phyloP scores from a whole-genome alignment of 1,140 invertebrate genomes.

The Nomia melanderi region DNA sequence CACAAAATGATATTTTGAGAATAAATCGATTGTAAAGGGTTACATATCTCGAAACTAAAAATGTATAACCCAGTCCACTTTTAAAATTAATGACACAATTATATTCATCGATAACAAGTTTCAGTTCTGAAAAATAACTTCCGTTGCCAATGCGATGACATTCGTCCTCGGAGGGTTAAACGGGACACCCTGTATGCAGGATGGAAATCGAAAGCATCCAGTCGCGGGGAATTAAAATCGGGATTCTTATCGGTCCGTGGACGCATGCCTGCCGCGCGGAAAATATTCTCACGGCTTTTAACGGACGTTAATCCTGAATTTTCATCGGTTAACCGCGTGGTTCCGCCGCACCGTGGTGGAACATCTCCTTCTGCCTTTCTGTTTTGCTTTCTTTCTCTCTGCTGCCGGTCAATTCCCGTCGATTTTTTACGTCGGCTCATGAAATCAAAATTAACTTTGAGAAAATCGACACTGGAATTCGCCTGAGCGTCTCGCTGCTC shows the following conservation, averaged over 20 bases:
- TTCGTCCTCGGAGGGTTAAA: too few relatives aligned
- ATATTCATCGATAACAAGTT: too few relatives aligned
- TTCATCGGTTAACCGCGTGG: slow-evolving; percentile 30
- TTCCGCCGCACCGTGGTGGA: background rate
- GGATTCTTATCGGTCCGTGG: slow-evolving; percentile 20
- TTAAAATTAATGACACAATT: too few relatives aligned
- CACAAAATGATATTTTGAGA: too few relatives aligned
- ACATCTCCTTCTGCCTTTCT: background rate
- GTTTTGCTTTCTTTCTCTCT: background rate
- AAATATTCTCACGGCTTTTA: slow-evolving; percentile 43
- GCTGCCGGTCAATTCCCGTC: background rate
- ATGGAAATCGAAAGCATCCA: slow-evolving; percentile 41
- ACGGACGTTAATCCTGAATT: slow-evolving; percentile 34
- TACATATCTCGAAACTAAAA: too few relatives aligned
- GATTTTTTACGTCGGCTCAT: background rate
- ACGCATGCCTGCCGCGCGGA: background rate
- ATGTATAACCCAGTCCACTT: too few relatives aligned
- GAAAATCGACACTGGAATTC: slow-evolving; percentile 31
- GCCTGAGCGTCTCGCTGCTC: background rate
- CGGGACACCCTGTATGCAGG: too few relatives aligned
- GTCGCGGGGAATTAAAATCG: slow-evolving; percentile 24
- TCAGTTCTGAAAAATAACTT: too few relatives aligned
- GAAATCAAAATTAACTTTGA: slow-evolving; percentile 31
- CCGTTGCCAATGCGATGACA: too few relatives aligned
- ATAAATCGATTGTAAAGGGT: too few relatives aligned